Percentiles rank a stretch among this genome's conserved stretches.
These are phyloP conservation scores for Ranitomeya variabilis DNA, from an alignment of 2,113 vertebrate genomes.

Conservation along the genomic window DNA sequence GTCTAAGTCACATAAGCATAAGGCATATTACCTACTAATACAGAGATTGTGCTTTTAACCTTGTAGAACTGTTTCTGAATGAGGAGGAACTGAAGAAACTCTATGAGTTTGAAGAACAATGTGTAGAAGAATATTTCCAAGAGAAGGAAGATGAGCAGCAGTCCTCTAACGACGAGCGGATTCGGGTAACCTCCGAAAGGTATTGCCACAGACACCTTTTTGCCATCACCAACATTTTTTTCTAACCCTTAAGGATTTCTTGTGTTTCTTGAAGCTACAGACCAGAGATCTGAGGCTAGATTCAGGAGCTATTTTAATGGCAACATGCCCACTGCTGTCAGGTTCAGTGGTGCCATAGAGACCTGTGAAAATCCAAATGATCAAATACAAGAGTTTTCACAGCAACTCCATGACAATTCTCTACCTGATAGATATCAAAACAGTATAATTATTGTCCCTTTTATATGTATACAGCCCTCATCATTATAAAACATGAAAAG, in stretches of 20 bases:
- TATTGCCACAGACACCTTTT: slow-evolving; percentile 59
- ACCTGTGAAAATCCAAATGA: too few species aligned
- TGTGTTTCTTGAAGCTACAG: neutral
- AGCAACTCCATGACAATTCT: neutral
- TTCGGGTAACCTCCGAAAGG: slow-evolving; percentile 94
- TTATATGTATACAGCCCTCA: too few species aligned
- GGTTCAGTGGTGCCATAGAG: too few species aligned
- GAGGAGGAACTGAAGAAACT: slow-evolving; percentile 91
- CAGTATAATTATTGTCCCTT: neutral
- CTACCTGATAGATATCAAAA: neutral
- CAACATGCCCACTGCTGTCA: too few species aligned
- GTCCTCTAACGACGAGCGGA: slow-evolving; percentile 91
- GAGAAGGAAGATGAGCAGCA: slow-evolving; percentile 92
- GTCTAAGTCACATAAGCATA: too few species aligned
- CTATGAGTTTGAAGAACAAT: slow-evolving; percentile 96
- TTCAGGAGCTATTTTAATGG: neutral
- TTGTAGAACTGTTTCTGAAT: slow-evolving; percentile 88
- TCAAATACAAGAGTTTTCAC: neutral
- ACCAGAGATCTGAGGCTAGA: neutral
- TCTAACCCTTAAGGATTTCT: neutral
- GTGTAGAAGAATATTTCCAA: slow-evolving; percentile 93
- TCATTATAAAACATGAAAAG: too few species aligned
- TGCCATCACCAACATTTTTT: neutral
- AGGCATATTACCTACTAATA: neutral
- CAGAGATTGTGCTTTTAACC: slow-evolving; percentile 13